These are phyloP conservation scores for Ctenicera cuprea DNA, from an alignment of 2,888 invertebrate species.

Conservation along the genomic window DNA sequence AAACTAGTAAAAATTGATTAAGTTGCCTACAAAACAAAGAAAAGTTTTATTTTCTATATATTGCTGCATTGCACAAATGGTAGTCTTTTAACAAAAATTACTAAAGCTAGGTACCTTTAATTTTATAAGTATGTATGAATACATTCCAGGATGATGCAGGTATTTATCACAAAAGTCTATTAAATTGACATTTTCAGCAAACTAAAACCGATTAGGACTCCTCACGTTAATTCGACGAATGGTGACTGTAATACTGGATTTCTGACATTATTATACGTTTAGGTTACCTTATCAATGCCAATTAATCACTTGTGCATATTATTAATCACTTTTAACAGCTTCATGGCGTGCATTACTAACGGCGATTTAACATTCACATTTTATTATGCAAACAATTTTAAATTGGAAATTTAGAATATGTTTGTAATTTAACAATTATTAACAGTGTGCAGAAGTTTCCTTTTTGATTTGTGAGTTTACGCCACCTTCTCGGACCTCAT, in stretches of 20 bases:
- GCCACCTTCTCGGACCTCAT: constrained; percentile 7
- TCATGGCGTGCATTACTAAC: constrained; percentile 46
- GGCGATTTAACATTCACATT: constrained; percentile 41
- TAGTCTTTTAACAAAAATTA: constrained; percentile 25
- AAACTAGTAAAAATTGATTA: constrained; percentile 3
- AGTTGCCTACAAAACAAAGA: constrained; percentile 24
- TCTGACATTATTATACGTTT: constrained; percentile 34
- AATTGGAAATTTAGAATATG: constrained; percentile 43
- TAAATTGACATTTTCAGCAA: constrained; percentile 51
- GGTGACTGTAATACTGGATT: constrained; percentile 40
- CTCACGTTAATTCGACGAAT: constrained; percentile 33
- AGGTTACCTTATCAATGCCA: constrained; percentile 43
- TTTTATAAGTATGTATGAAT: constrained; percentile 21
- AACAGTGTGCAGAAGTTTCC: constrained; percentile 38
- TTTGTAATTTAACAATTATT: constrained; percentile 41
- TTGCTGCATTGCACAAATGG: constrained; percentile 26
- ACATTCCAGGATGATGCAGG: constrained; percentile 36
- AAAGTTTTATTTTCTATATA: constrained; percentile 15
- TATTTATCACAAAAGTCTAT: constrained; percentile 49
- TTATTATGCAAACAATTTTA: constrained; percentile 38
- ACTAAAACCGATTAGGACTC: constrained; percentile 43
- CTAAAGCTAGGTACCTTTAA: constrained; percentile 17
- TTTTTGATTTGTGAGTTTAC: constrained; percentile 17
- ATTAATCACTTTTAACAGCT: constrained; percentile 46
- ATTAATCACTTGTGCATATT: constrained; percentile 50